Conservation (phyloP, 2,888 invertebrate genomes). For the Furcula furcula region DNA sequence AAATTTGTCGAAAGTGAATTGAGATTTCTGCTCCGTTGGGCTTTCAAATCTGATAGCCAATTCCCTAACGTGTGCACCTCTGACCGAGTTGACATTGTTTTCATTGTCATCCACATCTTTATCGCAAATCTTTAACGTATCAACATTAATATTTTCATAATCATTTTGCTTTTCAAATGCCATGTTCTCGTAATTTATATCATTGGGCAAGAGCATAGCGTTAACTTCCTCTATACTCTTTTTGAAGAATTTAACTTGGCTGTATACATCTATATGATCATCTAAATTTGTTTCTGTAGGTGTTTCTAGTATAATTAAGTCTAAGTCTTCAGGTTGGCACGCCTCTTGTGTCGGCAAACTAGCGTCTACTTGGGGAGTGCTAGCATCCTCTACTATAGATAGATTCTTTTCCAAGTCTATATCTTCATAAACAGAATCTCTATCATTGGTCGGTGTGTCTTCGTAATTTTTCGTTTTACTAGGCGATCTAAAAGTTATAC, state of each 20-base stretch:
- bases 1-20: slow-evolving; percentile 80
- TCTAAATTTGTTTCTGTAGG: slow-evolving; percentile 71
- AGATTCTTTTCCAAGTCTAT: slow-evolving; percentile 73
- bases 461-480: slow-evolving; percentile 78
- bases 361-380: slow-evolving; percentile 79
- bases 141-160: slow-evolving; percentile 66
- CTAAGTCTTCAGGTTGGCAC: slow-evolving; percentile 71
- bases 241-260: slow-evolving; percentile 88
- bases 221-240: slow-evolving; percentile 89
- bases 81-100: slow-evolving; percentile 58
- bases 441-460: slow-evolving; percentile 68
- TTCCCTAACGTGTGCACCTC: slow-evolving; percentile 81
- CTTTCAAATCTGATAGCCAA: slow-evolving; percentile 84
- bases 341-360: slow-evolving; percentile 82
- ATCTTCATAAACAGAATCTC: slow-evolving; percentile 82
- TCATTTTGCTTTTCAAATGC: slow-evolving; percentile 50
- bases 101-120: slow-evolving; percentile 42
- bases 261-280: slow-evolving; percentile 83
- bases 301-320: slow-evolving; percentile 79
- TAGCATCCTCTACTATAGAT: slow-evolving; percentile 78
- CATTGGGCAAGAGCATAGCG: slow-evolving; percentile 61
- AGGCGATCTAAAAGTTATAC: slow-evolving; percentile 87
- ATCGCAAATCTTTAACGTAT: slow-evolving; percentile 59
- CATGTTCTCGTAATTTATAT: slow-evolving; percentile 61
- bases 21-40: slow-evolving; percentile 81